Base-by-base conservation (phyloP, 2,797 vertebrate genomes). In the Ibycter americanus region DNA sequence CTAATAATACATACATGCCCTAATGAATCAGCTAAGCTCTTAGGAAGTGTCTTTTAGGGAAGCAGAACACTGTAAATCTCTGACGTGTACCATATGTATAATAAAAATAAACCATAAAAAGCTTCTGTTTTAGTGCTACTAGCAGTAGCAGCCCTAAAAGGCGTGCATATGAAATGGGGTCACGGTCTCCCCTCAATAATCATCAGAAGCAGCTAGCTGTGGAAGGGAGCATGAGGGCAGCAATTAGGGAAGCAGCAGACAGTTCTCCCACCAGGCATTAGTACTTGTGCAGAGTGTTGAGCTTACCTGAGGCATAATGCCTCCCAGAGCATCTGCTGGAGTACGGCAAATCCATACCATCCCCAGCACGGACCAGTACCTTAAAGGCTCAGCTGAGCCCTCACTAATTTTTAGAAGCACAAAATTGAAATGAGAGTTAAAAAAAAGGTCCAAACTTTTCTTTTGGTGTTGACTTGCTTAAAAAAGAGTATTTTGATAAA, bases 1-100 rank as follows among this genome's bases (percentile, higher is more conserved):
- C 82, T 84, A 55, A 87, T 72, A 91, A 89, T 79, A 78, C 51
- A 71, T 59, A 65, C 67, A 83, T 71, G 6, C 65, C 49, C 27
- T 80, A 87, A 90, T 78, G 81, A 91, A 91, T 81, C 56, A 91
- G 13, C 17, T 71, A 65, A 91, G 34, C 61, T 96, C 81, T 66
- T 71, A 81, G 61, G 38, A 61, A 29, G 12, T 29, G 46, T 56
- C 61, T 96, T 91, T 96, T 81, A 94, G 42, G n/a, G 51, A 93
- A 89, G 58, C 27, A 55, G 32, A 89, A 55, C 0, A 1, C 38
- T 86, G 26, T 55, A 85, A 83, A 87, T 93, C 74, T 92, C 71
- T 78, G 51, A 40, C 26, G 51, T 25, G 27, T 12, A 67, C 67
- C 51, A 51, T 65, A 89, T 26, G 38, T 21, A 85, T 40, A 71